These are phyloP conservation scores for Micronycteris hirsuta DNA, from an alignment of 2,113 vertebrate species.

Conservation along the genomic window DNA sequence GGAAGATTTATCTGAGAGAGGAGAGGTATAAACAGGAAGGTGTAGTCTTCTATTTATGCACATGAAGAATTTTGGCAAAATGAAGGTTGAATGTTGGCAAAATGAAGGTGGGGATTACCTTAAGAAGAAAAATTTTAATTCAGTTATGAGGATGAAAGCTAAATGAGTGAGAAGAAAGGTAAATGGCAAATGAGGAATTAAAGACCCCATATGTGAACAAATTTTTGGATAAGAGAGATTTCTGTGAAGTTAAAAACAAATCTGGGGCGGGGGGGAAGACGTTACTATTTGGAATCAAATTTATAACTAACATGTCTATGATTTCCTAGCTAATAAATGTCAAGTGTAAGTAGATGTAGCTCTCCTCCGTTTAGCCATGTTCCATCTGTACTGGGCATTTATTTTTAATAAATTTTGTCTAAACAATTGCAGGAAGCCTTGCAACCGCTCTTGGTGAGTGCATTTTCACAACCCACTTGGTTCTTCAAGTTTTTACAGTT, in stretches of 20 bases:
- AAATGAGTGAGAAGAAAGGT: not conserved
- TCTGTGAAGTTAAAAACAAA: not conserved
- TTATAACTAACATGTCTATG: not conserved
- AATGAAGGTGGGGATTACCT: not conserved
- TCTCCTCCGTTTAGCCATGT: not conserved
- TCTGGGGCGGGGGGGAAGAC: not conserved
- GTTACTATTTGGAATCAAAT: not conserved
- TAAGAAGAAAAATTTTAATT: not conserved
- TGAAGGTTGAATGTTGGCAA: not conserved
- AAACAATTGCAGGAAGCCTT: not conserved
- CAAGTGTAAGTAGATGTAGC: not conserved
- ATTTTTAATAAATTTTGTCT: slow-evolving; percentile 39
- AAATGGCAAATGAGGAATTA: not conserved
- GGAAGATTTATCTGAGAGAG: not conserved
- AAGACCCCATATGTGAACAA: not conserved
- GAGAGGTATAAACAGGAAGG: not conserved
- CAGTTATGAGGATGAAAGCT: not conserved
- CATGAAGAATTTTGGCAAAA: not conserved
- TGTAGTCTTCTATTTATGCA: not conserved
- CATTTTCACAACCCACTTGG: accelerated
- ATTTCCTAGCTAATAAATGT: not conserved
- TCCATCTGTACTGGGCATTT: accelerated
- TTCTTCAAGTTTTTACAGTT: not conserved
- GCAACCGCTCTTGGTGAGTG: accelerated
- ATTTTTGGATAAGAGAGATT: not conserved